Conservation (phyloP, 2,113 vertebrate genomes). For the Micronycteris hirsuta region DNA sequence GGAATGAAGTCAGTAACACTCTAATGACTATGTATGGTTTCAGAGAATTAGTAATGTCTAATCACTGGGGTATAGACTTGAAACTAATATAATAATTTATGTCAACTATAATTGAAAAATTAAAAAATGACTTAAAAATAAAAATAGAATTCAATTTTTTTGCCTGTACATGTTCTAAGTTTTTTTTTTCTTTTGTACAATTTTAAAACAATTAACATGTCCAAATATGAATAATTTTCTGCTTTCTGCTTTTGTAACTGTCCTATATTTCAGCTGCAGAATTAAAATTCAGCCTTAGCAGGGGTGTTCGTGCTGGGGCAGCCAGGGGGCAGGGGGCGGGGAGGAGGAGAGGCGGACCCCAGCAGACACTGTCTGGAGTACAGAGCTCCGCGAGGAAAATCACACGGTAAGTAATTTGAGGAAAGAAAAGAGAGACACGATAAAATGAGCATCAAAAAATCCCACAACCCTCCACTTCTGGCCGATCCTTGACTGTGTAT, state of each 20-base stretch:
- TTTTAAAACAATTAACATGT: slow-evolving; percentile 86
- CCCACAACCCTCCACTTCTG: slow-evolving; percentile 46
- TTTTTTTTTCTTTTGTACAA: slow-evolving; percentile 87
- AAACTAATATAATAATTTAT: too few species aligned
- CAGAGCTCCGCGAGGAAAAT: slow-evolving; percentile 36
- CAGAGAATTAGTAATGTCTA: too few species aligned
- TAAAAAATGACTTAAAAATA: too few species aligned
- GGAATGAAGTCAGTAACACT: too few species aligned
- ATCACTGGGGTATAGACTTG: too few species aligned
- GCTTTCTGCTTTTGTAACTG: slow-evolving; percentile 77
- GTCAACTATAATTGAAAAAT: too few species aligned
- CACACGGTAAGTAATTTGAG: slow-evolving; percentile 71
- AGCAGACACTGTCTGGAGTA: too few species aligned
- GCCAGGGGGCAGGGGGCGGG: slow-evolving; percentile 83
- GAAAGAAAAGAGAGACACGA: slow-evolving; percentile 51
- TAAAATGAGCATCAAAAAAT: slow-evolving; percentile 15
- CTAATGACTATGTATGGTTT: too few species aligned
- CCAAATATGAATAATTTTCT: slow-evolving; percentile 84
- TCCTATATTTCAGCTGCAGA: slow-evolving; percentile 80
- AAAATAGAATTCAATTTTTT: slow-evolving; percentile 63
- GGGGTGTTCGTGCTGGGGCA: slow-evolving; percentile 85
- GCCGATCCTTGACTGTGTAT: slow-evolving; percentile 52
- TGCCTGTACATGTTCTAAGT: slow-evolving; percentile 78
- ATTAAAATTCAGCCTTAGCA: slow-evolving; percentile 73
- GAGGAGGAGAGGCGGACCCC: too few species aligned